Base-by-base conservation (phyloP, 30 jellyfish, hydroid and myxozoan species). In the Hydra vulgaris region DNA sequence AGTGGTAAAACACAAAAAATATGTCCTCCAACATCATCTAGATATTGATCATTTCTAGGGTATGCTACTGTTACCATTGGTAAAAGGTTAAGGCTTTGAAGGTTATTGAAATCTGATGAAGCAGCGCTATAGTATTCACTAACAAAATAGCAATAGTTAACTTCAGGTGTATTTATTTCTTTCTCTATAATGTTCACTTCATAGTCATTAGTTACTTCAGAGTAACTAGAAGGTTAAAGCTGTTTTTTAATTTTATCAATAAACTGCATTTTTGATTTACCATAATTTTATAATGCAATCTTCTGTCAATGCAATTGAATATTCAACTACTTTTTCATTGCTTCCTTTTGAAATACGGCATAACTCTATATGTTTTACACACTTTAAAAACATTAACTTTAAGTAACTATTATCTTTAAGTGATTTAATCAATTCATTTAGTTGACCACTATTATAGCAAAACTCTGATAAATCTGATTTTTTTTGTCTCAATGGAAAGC, bases 1-100 rank as follows among this genome's bases (percentile, higher is more conserved):
- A 88, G 81, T 4, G 96, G 96, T 69, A 88, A 80, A 17, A 80
- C 88, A 74, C 94, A 88, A 70, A 77, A 88, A 18, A 88, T 55
- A 79, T 88, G 96, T 23, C 96, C 96, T 72, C 85, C 90, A 0
- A 82, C 25, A 8, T 83, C 53, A 23, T 40, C 79, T 0, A n/a
- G 18, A 21, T 26, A 20, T 16, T 21, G 20, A 0, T 15, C 84
- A 66, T 79, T 27, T 23, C 1, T 0, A 15, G 81, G 87, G 21
- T 18, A 67, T 0, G 96, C 96, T 25, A 88, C 54, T 7, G 87
- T 87, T 22, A 88, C 89, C 53, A 88, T 26, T 12, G 96, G 96
- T 27, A 88, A 56, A 54, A 78, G 82, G 0, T 83, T 81, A 8
- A 53, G 40, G n/a, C 86, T 94, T 55, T 78, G 53, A 1, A 67